Base-by-base conservation (phyloP, 2,113 vertebrate genomes). In the Percina caprodes region DNA sequence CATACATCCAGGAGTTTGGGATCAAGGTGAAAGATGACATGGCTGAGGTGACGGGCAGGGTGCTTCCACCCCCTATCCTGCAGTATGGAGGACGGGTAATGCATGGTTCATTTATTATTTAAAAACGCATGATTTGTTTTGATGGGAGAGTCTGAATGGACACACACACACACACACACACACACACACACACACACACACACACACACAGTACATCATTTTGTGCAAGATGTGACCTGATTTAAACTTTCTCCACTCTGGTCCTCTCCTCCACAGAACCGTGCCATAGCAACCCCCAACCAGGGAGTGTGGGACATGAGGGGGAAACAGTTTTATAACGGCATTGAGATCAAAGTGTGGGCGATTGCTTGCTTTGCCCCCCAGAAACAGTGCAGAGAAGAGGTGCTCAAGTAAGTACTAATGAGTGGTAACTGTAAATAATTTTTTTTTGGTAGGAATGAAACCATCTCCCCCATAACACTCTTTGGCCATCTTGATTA, bases 281-380 rank as follows among this genome's bases (percentile, higher is more conserved):
- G 98, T 75, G 98, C 98, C 88, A 99, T 99, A 68, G 98, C 98
- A 62, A 99, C 98, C 19, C 98, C 98, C 89, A 99, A 99, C 94
- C 98, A 99, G 86, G 98, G 98, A 68, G 98, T 99, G 88, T 99
- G 98, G 98, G 98, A 99, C 94, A 99, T 99, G 98, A 92, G 98
- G 72, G 98, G 98, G 76, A 99, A 99, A 88, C 98, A 99, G 95
- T 99, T 99, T 94, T 99, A 99, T 95, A 99, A 99, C 52, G 98
- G 98, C 86, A 99, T 99, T 35, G 98, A 99, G 95, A 99, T 99
- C 95, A 99, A 99, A 94, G 98, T 99, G 83, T 99, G 98, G 98
- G 98, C 98, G 30, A 99, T 99, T 55, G 98, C 98, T 77, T 99
- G 98, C 95, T 99, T 99, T 87, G 98, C 98, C 90, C 98, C 98